These are phyloP conservation scores for Crocuta crocuta DNA, from an alignment of 2,113 vertebrate genomes.

Conservation along the genomic window DNA sequence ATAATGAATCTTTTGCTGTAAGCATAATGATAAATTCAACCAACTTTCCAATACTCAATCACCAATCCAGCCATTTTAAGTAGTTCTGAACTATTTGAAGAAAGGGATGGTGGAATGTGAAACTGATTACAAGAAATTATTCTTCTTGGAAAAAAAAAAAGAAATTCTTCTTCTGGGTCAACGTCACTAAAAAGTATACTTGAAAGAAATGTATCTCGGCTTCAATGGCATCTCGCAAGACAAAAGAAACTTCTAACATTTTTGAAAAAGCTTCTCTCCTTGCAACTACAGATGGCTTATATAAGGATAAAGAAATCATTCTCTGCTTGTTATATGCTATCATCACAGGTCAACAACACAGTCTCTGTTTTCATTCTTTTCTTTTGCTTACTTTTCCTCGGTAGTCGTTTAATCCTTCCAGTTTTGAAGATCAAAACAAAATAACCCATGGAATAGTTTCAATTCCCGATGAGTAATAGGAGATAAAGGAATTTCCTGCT, in stretches of 20 bases:
- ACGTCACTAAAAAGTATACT: neutral
- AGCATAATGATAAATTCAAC: neutral
- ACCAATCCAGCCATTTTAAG: neutral
- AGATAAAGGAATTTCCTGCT: neutral
- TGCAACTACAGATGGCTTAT: neutral
- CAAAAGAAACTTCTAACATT: neutral
- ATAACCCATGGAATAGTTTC: neutral
- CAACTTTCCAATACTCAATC: neutral
- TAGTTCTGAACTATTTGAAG: slow-evolving; percentile 25
- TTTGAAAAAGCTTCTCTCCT: neutral
- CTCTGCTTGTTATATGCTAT: neutral
- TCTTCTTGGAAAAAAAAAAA: neutral
- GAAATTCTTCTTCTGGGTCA: neutral
- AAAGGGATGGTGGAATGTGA: accelerated
- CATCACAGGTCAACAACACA: accelerated
- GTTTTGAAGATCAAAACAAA: neutral
- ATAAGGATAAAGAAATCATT: neutral
- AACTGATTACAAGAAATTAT: neutral
- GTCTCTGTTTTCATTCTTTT: neutral
- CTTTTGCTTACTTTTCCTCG: neutral
- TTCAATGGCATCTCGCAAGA: neutral
- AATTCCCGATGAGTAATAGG: neutral
- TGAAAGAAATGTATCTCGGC: neutral
- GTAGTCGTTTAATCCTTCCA: neutral
- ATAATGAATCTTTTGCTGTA: neutral